A percentile compares a stretch with the other conserved stretches of the same genome.
phyloP scores from a whole-genome alignment of 2,888 invertebrate species.

The Phortica okadai region DNA sequence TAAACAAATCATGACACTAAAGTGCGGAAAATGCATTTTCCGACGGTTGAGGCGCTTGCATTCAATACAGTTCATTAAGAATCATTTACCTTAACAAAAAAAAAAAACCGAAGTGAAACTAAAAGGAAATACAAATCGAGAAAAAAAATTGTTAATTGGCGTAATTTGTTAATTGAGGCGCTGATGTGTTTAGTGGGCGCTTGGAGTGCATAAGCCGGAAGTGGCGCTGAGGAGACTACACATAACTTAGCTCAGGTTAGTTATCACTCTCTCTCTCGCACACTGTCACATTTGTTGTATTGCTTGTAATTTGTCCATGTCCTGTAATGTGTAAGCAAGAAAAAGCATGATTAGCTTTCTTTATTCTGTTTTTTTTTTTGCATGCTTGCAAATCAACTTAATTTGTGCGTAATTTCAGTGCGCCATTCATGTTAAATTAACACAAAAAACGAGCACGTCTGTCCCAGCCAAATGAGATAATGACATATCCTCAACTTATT shows the following conservation, averaged over 20 bases:
- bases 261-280: no score
- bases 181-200: conserved; percentile 31
- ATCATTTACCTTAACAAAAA: conserved; percentile 31
- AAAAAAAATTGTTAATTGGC: conserved; percentile 36
- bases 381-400: conserved; percentile 9
- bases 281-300: no score
- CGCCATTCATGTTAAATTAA: background rate
- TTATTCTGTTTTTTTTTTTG: background rate
- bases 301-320: no score
- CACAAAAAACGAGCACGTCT: background rate
- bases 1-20: conserved; percentile 32
- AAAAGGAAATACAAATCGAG: background rate
- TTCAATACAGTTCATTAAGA: conserved; percentile 39
- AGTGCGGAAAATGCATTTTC: conserved; percentile 26
- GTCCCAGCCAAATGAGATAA: background rate
- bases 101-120: background rate
- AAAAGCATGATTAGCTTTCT: background rate
- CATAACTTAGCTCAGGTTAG: background rate
- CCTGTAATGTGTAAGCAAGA: no score
- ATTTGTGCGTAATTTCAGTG: conserved; percentile 7
- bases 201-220: background rate
- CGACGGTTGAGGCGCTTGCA: background rate
- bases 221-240: background rate
- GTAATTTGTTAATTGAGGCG: conserved; percentile 42
- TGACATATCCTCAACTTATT: conserved; percentile 22